Percentiles rank a stretch among this genome's conserved stretches.
These are phyloP conservation scores for Bungarus multicinctus DNA, from an alignment of 2,113 vertebrate genomes.

Conservation along the genomic window DNA sequence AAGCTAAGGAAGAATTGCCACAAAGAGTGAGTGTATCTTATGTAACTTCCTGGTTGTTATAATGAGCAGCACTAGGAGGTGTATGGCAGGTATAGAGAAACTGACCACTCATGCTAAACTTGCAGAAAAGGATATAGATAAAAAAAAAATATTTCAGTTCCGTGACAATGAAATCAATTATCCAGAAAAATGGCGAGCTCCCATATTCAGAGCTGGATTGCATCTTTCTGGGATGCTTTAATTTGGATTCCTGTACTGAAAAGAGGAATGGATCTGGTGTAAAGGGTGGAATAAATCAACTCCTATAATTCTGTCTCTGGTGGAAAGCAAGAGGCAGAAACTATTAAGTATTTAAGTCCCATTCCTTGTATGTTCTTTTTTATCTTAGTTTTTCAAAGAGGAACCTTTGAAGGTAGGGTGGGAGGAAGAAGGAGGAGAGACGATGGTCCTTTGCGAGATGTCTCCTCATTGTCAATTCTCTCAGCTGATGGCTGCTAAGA, in stretches of 20 bases:
- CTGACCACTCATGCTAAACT: background rate
- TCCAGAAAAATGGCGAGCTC: background rate
- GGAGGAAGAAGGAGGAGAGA: background rate
- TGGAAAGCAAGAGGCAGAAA: background rate
- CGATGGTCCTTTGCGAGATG: background rate
- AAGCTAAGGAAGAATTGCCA: background rate
- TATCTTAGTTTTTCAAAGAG: background rate
- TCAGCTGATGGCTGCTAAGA: background rate
- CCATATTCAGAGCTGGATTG: background rate
- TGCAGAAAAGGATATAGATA: background rate
- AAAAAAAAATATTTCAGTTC: background rate
- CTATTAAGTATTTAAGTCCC: background rate
- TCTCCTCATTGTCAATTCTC: constrained; percentile 19
- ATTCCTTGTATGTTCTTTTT: background rate
- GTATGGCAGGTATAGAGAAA: background rate
- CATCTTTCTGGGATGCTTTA: background rate
- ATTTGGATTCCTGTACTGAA: background rate
- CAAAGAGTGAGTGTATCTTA: background rate
- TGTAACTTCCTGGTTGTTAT: background rate
- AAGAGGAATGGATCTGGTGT: background rate
- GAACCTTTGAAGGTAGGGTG: background rate
- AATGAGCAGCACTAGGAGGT: background rate
- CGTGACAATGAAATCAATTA: background rate
- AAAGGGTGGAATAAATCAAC: background rate
- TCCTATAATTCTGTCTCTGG: background rate